Conservation (phyloP, 2,888 invertebrate species). For the Gari tellinella region DNA sequence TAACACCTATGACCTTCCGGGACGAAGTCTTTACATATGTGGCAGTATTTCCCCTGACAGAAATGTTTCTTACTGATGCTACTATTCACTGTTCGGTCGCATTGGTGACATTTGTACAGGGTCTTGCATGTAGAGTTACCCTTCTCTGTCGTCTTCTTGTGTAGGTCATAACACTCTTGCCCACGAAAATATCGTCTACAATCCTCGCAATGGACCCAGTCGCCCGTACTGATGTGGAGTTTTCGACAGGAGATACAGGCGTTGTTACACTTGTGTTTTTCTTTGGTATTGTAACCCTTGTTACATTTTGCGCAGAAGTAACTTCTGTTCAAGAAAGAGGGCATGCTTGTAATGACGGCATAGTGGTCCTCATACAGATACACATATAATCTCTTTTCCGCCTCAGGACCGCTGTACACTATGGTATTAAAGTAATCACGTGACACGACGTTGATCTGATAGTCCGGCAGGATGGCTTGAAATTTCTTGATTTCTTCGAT, state of each 20-base stretch:
- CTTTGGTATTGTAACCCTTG: slow-evolving; percentile 18
- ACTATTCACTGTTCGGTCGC: too few relatives aligned
- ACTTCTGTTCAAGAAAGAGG: slow-evolving; percentile 27
- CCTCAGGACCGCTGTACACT: slow-evolving; percentile 29
- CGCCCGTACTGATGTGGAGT: too few relatives aligned
- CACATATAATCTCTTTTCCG: slow-evolving; percentile 25
- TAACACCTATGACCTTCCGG: too few relatives aligned
- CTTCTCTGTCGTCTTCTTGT: background rate
- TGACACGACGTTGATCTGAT: slow-evolving; percentile 34
- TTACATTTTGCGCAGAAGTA: slow-evolving; percentile 28
- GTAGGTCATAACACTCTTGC: background rate
- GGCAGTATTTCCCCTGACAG: too few relatives aligned
- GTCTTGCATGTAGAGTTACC: too few relatives aligned
- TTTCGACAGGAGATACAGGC: background rate
- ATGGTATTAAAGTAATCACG: slow-evolving; percentile 34
- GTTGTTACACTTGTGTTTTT: slow-evolving; percentile 11
- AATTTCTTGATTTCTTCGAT: slow-evolving; percentile 40
- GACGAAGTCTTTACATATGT: too few relatives aligned
- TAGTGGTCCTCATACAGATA: slow-evolving; percentile 36
- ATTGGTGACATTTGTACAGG: too few relatives aligned
- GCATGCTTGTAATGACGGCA: slow-evolving; percentile 45
- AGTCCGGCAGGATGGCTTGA: slow-evolving; percentile 17
- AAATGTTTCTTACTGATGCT: too few relatives aligned
- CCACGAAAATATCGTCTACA: slow-evolving; percentile 1
- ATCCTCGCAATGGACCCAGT: background rate